phyloP scores from a whole-genome alignment of 2,888 invertebrate species.

The Acleris emargana region DNA sequence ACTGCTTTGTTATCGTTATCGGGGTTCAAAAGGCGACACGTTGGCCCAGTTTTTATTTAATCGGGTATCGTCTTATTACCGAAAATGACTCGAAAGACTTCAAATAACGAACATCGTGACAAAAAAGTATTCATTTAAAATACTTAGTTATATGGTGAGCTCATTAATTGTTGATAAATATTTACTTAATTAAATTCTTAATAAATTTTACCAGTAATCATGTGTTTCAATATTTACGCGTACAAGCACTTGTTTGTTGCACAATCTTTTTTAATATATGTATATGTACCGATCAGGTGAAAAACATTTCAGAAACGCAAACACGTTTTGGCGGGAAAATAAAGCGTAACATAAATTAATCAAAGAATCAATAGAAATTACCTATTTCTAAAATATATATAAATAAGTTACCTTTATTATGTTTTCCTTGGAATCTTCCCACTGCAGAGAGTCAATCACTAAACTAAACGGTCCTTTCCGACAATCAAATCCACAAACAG shows the following conservation, averaged over 20 bases:
- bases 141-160: too few relatives aligned
- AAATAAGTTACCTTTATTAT: slow-evolving; percentile 44
- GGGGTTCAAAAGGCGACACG: slow-evolving; percentile 20
- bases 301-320: too few relatives aligned
- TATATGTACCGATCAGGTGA: too few relatives aligned
- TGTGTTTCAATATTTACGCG: too few relatives aligned
- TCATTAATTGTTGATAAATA: too few relatives aligned
- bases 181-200: too few relatives aligned
- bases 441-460: slow-evolving; percentile 37
- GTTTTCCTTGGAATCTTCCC: slow-evolving; percentile 36
- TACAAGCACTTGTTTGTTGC: too few relatives aligned
- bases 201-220: too few relatives aligned
- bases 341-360: neutral
- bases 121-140: too few relatives aligned
- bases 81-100: slow-evolving; percentile 13
- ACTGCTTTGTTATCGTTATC: slow-evolving; percentile 22
- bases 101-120: neutral
- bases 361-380: neutral
- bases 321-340: neutral
- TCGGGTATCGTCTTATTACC: slow-evolving; percentile 19
- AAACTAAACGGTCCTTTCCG: slow-evolving; percentile 47
- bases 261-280: too few relatives aligned
- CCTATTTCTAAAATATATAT: neutral
- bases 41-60: slow-evolving; percentile 28
- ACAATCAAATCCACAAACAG: slow-evolving; percentile 57